Conservation (phyloP, 2,888 invertebrate genomes). For the Cryptocephalus moraei region DNA sequence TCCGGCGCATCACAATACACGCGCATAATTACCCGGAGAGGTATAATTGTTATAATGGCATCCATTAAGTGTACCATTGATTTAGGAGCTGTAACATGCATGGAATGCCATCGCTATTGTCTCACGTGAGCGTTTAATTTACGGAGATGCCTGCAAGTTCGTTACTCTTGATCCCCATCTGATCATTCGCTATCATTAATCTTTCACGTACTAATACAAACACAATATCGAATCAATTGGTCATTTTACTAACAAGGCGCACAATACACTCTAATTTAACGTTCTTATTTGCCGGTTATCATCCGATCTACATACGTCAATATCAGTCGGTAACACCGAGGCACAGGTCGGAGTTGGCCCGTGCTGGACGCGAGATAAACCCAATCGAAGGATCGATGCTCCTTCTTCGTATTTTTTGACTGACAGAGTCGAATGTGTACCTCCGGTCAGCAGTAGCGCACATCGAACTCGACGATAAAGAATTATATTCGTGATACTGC, state of each 20-base stretch:
- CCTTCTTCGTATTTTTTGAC: not conserved
- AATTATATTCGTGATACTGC: too few relatives aligned
- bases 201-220: too few relatives aligned
- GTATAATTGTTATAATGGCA: constrained; percentile 40
- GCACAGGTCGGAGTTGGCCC: not conserved
- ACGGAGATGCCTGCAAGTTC: too few relatives aligned
- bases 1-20: constrained; percentile 38
- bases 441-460: not conserved
- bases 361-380: not conserved
- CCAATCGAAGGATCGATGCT: not conserved
- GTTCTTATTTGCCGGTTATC: not conserved
- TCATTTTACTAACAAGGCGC: not conserved
- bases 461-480: too few relatives aligned
- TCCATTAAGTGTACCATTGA: constrained; percentile 30
- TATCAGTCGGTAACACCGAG: not conserved
- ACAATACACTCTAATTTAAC: not conserved
- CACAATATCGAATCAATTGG: too few relatives aligned
- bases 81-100: constrained; percentile 11
- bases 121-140: not conserved
- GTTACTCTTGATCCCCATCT: too few relatives aligned
- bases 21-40: constrained; percentile 39
- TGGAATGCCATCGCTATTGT: not conserved
- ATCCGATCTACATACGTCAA: not conserved
- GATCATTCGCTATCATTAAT: too few relatives aligned
- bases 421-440: not conserved